Percentiles rank a stretch among this genome's conserved stretches.
phyloP scores from a whole-genome alignment of 92 coral and sea anemone genomes.

The Galaxea fascicularis region DNA sequence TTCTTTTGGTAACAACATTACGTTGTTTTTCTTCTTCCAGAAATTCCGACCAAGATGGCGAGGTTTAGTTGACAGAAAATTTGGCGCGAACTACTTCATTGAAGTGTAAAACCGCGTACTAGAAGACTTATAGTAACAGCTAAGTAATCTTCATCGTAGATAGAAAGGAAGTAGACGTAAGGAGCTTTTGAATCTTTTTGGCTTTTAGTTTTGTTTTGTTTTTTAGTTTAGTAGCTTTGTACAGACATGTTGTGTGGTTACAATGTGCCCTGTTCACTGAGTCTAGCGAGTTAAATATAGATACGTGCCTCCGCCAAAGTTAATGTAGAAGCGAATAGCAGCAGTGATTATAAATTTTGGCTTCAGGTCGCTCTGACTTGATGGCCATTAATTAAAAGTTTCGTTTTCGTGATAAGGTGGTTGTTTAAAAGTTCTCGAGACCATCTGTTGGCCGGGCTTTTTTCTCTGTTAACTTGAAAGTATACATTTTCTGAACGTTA shows the following conservation, averaged over 20 bases:
- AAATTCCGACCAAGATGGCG: conserved; percentile 80
- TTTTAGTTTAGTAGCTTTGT: neutral
- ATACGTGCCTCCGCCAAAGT: neutral
- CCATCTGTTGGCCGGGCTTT: no score
- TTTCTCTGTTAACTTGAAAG: no score
- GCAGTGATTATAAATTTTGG: neutral
- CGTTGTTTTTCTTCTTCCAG: conserved; percentile 26
- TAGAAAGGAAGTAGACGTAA: neutral
- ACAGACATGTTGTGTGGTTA: neutral
- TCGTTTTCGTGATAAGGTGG: no score
- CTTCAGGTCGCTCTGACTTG: neutral
- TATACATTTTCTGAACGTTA: no score
- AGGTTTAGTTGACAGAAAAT: conserved; percentile 81
- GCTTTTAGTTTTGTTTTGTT: neutral
- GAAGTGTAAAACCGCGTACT: neutral
- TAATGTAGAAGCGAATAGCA: no score
- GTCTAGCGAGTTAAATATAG: neutral
- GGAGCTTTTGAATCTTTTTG: neutral
- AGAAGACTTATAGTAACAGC: neutral
- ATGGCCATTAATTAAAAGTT: no score
- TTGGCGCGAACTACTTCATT: neutral
- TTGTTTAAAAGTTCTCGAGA: no score
- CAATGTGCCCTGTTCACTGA: neutral
- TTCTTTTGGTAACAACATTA: neutral
- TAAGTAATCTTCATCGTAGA: neutral